Base-by-base conservation (phyloP, 2,888 invertebrate genomes). In the Mimas tiliae region DNA sequence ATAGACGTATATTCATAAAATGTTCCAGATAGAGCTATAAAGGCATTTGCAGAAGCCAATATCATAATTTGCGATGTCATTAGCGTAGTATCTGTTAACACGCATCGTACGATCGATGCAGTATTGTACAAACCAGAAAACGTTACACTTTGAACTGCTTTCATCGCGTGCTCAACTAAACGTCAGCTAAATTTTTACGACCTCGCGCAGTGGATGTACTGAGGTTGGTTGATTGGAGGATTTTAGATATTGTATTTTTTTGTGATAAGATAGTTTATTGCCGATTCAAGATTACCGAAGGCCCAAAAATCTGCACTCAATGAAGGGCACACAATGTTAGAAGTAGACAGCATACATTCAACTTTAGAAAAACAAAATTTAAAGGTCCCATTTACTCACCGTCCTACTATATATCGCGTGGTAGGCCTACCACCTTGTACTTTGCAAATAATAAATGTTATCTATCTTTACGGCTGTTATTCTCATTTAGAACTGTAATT, bases 121-220 rank as follows among this genome's bases (percentile, higher is more conserved):
- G 33, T 58, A 58, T 38, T 42, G 42, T 42, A 53, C 34, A 38
- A 58, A 42, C 42, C 38, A 58, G 58, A 19, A 42, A 58, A 42
- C 42, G 58, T 42, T 58, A 42, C n/a, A 33, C 58, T 42, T 58
- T 58, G 38, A 58, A 42, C 38, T 6, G 58, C 16, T 58, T 19
- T 58, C 58, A 38, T 38, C 58, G 58, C 42, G 58, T 19, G n/a
- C 19, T 19, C 58, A 58, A 58, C 42, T 58, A 58, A 19, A 58
- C 38, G 58, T 19, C 38, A 58, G 12, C 58, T 58, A 58, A 58
- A 58, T 58, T 58, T 58, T 58, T 58, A 58, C 58, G 58, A 58
- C 16, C 58, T 19, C 33, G 1, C 34, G 38, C 19, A 38, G 58
- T 55, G 58, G 53, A 38, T 19, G 58, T 19, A 58, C 11, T 19